Evolutionary conservation across 2,888 invertebrate species (phyloP), one percentile per base, ranked within the genome.

Genomic region (Odontocolon sp.): DNA sequence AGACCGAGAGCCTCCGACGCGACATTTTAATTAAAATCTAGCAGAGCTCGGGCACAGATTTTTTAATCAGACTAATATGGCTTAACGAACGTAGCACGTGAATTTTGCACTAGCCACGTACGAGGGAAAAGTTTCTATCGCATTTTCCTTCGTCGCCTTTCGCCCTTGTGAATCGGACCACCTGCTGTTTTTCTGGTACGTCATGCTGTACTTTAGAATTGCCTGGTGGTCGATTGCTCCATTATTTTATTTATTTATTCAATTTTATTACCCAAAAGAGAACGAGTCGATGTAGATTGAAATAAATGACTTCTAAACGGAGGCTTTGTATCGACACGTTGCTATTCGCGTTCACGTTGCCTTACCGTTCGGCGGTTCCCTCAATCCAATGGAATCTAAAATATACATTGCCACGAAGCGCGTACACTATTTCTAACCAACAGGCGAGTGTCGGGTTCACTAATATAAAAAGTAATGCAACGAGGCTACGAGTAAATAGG

Each of bases 41-140:
- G 31, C 18, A 42, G 38, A 33, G 50, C 14, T n/a, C 52, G 42
- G 66, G 61, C 68, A 57, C 52, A 52, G 77, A 77, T 77, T 77
- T 77, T 80, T 80, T 79, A 81, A 81, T 79, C 79, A 73, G 69
- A 71, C 68, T 81, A 80, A 77, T 74, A 77, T 78, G 77, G 76
- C 76, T 78, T 78, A 78, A 76, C 72, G 74, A 72, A 75, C 59
- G 64, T 63, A 56, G 66, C 61, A 66, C 66, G 59, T 70, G 69
- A 76, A 57, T 70, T 75, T 42, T 61, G 14, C 67, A 26, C 54
- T 11, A 11, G 23, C 21, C 33, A 18, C 38, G 50, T 38, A 52
- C 16, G 26, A 21, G 33, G n/a, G 31, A 50, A 50, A 21, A 70
- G 21, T 36, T 18, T 67, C 59, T 45, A 40, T 23, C 63, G 66